Evolutionary conservation across 92 coral and sea anemone species (phyloP), one percentile per base, ranked within the genome.

Genomic region (Paragorgia papillata): DNA sequence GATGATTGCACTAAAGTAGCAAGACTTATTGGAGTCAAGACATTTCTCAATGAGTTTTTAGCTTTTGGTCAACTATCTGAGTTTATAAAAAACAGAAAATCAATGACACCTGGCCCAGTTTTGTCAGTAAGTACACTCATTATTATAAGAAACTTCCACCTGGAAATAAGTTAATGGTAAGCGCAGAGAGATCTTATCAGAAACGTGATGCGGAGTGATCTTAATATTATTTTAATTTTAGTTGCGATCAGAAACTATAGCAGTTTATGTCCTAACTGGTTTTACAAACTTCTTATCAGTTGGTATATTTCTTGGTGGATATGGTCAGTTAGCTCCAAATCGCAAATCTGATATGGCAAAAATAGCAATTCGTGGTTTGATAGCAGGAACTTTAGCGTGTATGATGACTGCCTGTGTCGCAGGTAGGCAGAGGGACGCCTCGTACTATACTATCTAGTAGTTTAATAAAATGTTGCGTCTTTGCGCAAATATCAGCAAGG

Each of bases 11-110:
- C 88, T 33, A 77, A 78, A 44, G 90, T 92, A 37, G 97, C 92
- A 58, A 83, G 82, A 81, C 85, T 92, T 55, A 86, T 92, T 29
- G 96, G 97, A 15, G 77, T 90, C 7, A 92, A 92, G 69, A 92
- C 97, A 17, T 92, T 92, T 62, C 88, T 92, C 34, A 92, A 92
- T 44, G 97, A 92, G 82, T 85, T 92, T 56, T 46, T 92, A 22
- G 97, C 97, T 8, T 92, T 90, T 78, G 53, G 75, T 30, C 85
- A 85, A 77, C 49, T 92, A 80, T 73, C 80, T 13, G 89, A 80
- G 22, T 78, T 82, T n/a, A 73, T 92, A 56, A 66, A 67, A 15
- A 90, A 92, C 61, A 76, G 92, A 59, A 66, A 85, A 66, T 46
- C 54, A 18, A 41, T 69, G 79, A 57, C 67, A 13, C 84, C 66